These are phyloP conservation scores for Centroberyx gerrardi DNA, from an alignment of 2,797 vertebrate genomes.

Conservation along the genomic window DNA sequence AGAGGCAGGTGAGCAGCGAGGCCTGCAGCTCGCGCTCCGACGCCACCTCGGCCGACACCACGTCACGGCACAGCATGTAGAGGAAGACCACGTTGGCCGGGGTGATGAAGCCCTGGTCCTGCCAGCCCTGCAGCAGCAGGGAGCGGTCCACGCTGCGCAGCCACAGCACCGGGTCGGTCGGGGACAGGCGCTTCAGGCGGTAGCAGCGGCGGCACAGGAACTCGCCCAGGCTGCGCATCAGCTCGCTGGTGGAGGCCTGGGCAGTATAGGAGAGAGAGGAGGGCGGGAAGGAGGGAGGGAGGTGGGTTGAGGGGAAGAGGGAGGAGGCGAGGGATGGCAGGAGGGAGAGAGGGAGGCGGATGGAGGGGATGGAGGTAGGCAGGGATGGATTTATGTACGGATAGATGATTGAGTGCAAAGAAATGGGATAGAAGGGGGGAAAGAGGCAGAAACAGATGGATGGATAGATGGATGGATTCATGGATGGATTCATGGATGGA, in stretches of 20 bases:
- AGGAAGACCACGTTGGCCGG: conserved; percentile 97
- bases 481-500: no score
- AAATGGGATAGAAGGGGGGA: neutral
- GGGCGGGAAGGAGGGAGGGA: neutral
- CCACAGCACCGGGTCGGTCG: conserved; percentile 94
- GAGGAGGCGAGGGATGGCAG: no score
- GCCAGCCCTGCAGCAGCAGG: conserved; percentile 96
- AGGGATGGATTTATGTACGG: neutral
- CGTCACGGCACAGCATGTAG: conserved; percentile 96
- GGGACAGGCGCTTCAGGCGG: conserved; percentile 93
- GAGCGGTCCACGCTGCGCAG: conserved; percentile 95
- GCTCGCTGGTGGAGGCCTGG: conserved; percentile 94
- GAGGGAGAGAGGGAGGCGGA: no score
- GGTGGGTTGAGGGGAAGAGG: neutral
- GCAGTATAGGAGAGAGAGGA: neutral
- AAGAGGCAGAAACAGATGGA: no score
- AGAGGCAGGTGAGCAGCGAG: conserved; percentile 94
- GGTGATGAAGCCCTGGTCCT: conserved; percentile 97
- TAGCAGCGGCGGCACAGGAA: conserved; percentile 97
- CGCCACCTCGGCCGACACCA: conserved; percentile 91
- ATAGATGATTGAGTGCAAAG: neutral
- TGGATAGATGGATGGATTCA: no score
- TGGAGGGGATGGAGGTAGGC: neutral
- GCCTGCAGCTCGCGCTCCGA: conserved; percentile 95
- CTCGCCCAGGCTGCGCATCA: conserved; percentile 94